A percentile compares a stretch with the other conserved stretches of the same genome.
Evolutionary conservation across 2,888 invertebrate species (phyloP).

Genomic region (Scaptomyza caliginosa): DNA sequence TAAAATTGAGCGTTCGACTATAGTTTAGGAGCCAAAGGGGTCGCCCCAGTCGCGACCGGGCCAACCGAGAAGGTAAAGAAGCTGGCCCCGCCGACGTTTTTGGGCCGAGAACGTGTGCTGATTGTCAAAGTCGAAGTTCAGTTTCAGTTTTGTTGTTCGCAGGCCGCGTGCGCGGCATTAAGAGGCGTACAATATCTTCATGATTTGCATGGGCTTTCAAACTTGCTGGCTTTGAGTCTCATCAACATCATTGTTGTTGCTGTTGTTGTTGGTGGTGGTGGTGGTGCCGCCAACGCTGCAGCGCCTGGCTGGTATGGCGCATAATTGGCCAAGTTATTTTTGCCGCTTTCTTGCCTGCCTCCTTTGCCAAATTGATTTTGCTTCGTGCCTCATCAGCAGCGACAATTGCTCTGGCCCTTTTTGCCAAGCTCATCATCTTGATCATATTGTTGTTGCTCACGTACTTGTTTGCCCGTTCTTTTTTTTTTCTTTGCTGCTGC

Average conservation of each 20-base stretch:
- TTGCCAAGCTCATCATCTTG: constrained; percentile 43
- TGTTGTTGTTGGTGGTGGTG: neutral
- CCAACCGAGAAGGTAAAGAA: constrained; percentile 1
- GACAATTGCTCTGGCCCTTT: constrained; percentile 64
- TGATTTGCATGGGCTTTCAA: constrained; percentile 53
- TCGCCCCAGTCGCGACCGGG: constrained; percentile 19
- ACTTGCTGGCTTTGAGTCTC: neutral
- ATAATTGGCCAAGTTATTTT: constrained; percentile 74
- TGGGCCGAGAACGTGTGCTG: constrained; percentile 45
- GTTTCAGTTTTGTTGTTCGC: constrained; percentile 8
- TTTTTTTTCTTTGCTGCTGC: constrained; percentile 2
- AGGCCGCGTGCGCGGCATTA: constrained; percentile 61
- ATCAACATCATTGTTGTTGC: constrained; percentile 14
- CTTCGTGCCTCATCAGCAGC: constrained; percentile 76
- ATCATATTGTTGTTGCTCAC: constrained; percentile 44
- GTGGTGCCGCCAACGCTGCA: constrained; percentile 19
- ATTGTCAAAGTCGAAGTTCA: constrained; percentile 72
- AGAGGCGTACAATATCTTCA: constrained; percentile 49
- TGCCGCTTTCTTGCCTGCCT: constrained; percentile 57
- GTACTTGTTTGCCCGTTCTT: constrained; percentile 19
- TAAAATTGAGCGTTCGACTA: constrained; percentile 72
- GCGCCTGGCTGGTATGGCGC: constrained; percentile 3
- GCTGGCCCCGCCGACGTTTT: constrained; percentile 1
- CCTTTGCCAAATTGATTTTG: constrained; percentile 72
- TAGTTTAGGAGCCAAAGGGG: constrained; percentile 40